Base-by-base conservation (phyloP, 2,113 vertebrate genomes). In the Steatornis caripensis region DNA sequence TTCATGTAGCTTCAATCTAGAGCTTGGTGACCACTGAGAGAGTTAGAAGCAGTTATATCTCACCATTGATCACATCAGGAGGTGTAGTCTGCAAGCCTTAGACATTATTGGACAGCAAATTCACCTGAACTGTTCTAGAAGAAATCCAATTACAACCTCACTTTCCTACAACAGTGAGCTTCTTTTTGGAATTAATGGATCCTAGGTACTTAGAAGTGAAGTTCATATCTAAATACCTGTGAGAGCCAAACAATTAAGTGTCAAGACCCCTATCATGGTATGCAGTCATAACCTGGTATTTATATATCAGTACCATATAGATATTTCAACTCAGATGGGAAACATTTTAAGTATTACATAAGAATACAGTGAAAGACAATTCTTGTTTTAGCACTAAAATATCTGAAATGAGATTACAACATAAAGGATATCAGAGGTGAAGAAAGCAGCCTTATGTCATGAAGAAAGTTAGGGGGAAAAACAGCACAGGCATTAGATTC, bases 51-150 rank as follows among this genome's bases (percentile, higher is more conserved):
- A 66, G 30, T 17, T 51, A 4, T 15, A 34, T 11, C 27, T 76
- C 48, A 32, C 23, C 34, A 13, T 0, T 19, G 22, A 32, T 41
- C 27, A 22, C 16, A 8, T 0, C 15, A 5, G 16, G 6, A 79
- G 3, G 11, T 26, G 6, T 18, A 32, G 29, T 16, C 66, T 60
- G 60, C 57, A 82, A 34, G 5, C 2, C 15, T 54, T 29, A 29
- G 58, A 22, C 8, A 29, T 41, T 27, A 32, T 0, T 24, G 37
- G 18, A 75, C 10, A 34, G 11, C 3, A 48, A 70, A 74, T 32
- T 15, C 12, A 61, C 10, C 12, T 43, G 16, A 23, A 16, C 1
- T n/a, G 11, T 68, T 36, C 6, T 9, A 41, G n/a, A 68, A 82
- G 21, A 84, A 91, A 43, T 3, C 0, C 4, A 62, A 12, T 39